Evolutionary conservation across 2,797 vertebrate species (phyloP), one percentile per base, ranked within the genome.

Genomic region (Cirrhinus mrigala): DNA sequence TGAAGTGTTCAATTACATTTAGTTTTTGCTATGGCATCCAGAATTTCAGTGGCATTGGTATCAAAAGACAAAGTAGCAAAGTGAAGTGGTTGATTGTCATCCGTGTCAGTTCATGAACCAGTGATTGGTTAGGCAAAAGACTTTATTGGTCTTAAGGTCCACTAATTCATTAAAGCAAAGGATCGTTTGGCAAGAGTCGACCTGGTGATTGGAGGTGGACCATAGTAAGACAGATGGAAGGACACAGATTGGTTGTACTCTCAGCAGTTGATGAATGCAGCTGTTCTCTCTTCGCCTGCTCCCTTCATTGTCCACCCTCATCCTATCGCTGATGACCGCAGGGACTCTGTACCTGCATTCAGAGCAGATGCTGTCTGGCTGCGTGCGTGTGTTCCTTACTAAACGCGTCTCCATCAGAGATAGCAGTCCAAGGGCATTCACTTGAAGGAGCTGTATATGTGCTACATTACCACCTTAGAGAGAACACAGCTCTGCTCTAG

Each of bases 251-350:
- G 85, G 80, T 78, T 50, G 64, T 81, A 54, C 81, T 29, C 85
- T 64, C 81, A 9, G 68, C 86, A 78, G 84, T 84, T 78, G 68
- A 82, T 73, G 79, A 87, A 88, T 85, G 88, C 89, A 90, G 91
- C 90, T 92, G 86, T 88, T 46, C 68, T 84, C 83, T 93, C 89
- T 85, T 84, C 82, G 91, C 76, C 73, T 79, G 90, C 92, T 90
- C 92, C 77, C 85, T 88, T 94, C 91, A 94, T 88, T 71, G 91
- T 93, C 92, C 79, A 0, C 64, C 79, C 75, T 79, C 82, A 83
- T 90, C 83, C 81, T 74, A 50, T 86, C 66, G 29, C 74, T 62
- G 86, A 89, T 88, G 84, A 90, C 64, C 29, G 14, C 9, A 0
- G 85, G 85, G 80, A 86, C 85, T 86, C 82, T 80, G 83, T 85